phyloP scores from a whole-genome alignment of 2,888 invertebrate genomes.

The Drosophila algonquin region DNA sequence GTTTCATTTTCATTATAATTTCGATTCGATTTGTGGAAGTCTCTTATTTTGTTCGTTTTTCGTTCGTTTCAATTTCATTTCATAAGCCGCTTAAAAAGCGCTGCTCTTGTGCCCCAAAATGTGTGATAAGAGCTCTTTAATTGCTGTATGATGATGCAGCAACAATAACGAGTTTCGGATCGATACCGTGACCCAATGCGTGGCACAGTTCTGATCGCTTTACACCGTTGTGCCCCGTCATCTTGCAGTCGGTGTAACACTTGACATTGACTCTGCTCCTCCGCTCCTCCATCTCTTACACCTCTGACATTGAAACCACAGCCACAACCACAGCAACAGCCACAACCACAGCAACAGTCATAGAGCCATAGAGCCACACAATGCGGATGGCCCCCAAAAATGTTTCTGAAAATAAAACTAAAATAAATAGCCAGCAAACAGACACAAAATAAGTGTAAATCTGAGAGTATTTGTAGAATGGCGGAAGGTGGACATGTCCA shows the following conservation, averaged over 20 bases:
- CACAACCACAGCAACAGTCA: too few relatives aligned
- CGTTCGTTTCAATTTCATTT: slow-evolving; percentile 24
- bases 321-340: background rate
- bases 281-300: slow-evolving; percentile 3
- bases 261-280: slow-evolving; percentile 36
- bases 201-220: slow-evolving; percentile 44
- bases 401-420: background rate
- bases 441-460: slow-evolving; percentile 12
- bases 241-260: slow-evolving; percentile 37
- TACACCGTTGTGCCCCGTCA: slow-evolving; percentile 48
- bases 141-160: slow-evolving; percentile 59
- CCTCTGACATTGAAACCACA: slow-evolving; percentile 61
- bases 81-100: slow-evolving; percentile 25
- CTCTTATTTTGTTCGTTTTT: slow-evolving; percentile 1
- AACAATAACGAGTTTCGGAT: slow-evolving; percentile 35
- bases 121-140: slow-evolving; percentile 63
- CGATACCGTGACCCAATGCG: slow-evolving; percentile 43
- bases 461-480: slow-evolving; percentile 65
- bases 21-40: slow-evolving; percentile 31
- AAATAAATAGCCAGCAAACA: background rate
- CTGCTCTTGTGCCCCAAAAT: slow-evolving; percentile 26
- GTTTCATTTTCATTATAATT: slow-evolving; percentile 29
- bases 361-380: background rate
- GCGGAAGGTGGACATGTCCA: slow-evolving; percentile 28
- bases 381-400: slow-evolving; percentile 31